Conservation (phyloP, 2,888 invertebrate genomes). For the Cheilosia grossa region DNA sequence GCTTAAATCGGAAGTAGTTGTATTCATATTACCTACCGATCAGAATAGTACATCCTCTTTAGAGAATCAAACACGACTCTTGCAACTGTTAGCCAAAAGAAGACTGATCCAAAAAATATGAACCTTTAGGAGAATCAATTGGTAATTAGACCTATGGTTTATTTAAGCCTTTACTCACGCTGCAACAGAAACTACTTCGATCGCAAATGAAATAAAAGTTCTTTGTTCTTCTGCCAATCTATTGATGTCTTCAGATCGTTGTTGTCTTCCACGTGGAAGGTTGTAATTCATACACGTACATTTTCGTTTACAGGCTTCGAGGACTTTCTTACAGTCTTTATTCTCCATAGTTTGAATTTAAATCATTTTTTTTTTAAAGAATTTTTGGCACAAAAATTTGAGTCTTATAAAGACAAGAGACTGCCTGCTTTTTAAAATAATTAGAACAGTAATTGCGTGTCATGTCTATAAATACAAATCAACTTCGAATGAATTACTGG, state of each 20-base stretch:
- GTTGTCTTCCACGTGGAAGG: not conserved
- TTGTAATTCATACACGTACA: not conserved
- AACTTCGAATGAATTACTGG: too few relatives aligned
- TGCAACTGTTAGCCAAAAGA: conserved; percentile 48
- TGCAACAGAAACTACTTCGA: conserved; percentile 44
- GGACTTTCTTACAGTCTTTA: not conserved
- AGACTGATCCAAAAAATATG: conserved; percentile 47
- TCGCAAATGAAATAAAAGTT: conserved; percentile 37
- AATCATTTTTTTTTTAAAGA: not conserved
- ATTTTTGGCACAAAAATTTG: not conserved
- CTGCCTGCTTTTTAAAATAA: not conserved
- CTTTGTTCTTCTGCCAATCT: conserved; percentile 7
- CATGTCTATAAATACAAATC: too few relatives aligned
- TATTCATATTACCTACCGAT: conserved; percentile 12
- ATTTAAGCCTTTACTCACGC: conserved; percentile 33
- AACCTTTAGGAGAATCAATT: conserved; percentile 14
- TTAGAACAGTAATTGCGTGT: not conserved
- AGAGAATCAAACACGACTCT: conserved; percentile 25
- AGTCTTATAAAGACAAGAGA: not conserved
- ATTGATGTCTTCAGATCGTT: not conserved
- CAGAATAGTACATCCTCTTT: conserved; percentile 15
- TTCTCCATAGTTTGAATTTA: not conserved
- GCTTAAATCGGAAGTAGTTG: not conserved
- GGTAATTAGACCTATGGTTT: not conserved
- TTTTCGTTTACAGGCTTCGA: not conserved